Evolutionary conservation across 1,140 invertebrate genomes (phyloP).

Genomic region (Pogonognathellus flavescens): DNA sequence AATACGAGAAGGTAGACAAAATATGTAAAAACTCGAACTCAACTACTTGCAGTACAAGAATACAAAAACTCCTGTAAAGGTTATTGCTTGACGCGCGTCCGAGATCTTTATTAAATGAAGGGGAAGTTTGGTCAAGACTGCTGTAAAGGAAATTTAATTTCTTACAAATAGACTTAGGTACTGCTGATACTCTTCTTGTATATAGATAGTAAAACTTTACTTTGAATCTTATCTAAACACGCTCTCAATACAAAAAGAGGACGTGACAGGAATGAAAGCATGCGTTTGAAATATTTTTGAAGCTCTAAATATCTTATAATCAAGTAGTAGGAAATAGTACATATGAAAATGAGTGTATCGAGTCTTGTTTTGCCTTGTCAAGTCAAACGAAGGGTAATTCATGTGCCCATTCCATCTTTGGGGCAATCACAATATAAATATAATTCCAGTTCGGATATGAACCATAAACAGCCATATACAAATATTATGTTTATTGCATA

Average conservation of each 20-base stretch:
- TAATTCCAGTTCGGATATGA: neutral
- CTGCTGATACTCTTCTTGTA: too few relatives aligned
- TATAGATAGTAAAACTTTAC: neutral
- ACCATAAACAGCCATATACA: neutral
- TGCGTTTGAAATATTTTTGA: neutral
- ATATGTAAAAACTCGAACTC: neutral
- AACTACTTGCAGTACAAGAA: neutral
- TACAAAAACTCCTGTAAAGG: neutral
- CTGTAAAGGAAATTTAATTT: neutral
- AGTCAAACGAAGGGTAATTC: constrained; percentile 21
- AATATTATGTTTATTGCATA: too few relatives aligned
- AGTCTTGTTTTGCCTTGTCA: constrained; percentile 12
- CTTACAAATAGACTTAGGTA: too few relatives aligned
- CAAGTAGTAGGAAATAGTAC: neutral
- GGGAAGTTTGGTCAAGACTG: neutral
- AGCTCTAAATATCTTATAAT: constrained; percentile 13
- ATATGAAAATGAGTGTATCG: constrained; percentile 4
- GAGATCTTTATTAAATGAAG: constrained; percentile 14
- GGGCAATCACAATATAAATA: constrained; percentile 23
- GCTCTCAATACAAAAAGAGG: constrained; percentile 26
- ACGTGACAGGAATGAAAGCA: constrained; percentile 49
- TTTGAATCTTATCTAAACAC: neutral
- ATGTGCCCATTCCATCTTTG: neutral
- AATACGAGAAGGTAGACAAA: too few relatives aligned
- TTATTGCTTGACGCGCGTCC: neutral